These are phyloP conservation scores for Ceramica pisi DNA, from an alignment of 2,888 invertebrate genomes.

Conservation along the genomic window DNA sequence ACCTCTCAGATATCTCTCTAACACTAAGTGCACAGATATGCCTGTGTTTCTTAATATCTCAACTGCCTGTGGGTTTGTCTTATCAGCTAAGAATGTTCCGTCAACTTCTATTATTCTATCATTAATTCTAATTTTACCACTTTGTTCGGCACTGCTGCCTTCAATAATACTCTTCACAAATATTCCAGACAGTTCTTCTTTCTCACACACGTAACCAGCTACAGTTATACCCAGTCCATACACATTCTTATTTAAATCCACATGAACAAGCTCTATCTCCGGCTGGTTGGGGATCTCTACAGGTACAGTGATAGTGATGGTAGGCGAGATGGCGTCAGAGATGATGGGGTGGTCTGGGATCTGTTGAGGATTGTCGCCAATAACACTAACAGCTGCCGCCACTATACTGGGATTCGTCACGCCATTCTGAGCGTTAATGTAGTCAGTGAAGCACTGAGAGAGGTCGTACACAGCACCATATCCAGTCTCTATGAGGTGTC, in stretches of 20 bases:
- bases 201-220: constrained; percentile 99
- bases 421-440: constrained; percentile 83
- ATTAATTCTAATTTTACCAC: constrained; percentile 97
- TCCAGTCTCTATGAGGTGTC: constrained; percentile 95
- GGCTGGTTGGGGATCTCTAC: constrained; percentile 93
- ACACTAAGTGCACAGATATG: constrained; percentile 96
- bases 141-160: constrained; percentile 98
- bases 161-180: constrained; percentile 99
- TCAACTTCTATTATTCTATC: constrained; percentile 99
- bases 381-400: constrained; percentile 85
- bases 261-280: constrained; percentile 97
- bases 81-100: constrained; percentile 96
- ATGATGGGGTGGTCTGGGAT: constrained; percentile 83
- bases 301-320: constrained; percentile 88
- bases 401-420: constrained; percentile 78
- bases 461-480: constrained; percentile 91
- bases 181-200: constrained; percentile 99
- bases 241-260: constrained; percentile 97
- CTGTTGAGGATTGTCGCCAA: constrained; percentile 86
- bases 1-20: constrained; percentile 98
- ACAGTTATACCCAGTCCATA: constrained; percentile 98
- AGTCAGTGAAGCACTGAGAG: constrained; percentile 84
- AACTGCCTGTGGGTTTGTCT: constrained; percentile 99
- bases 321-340: constrained; percentile 81
- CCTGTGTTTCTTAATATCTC: constrained; percentile 98